Conservation (phyloP, 2,113 vertebrate genomes). For the Solenodon paradoxus region DNA sequence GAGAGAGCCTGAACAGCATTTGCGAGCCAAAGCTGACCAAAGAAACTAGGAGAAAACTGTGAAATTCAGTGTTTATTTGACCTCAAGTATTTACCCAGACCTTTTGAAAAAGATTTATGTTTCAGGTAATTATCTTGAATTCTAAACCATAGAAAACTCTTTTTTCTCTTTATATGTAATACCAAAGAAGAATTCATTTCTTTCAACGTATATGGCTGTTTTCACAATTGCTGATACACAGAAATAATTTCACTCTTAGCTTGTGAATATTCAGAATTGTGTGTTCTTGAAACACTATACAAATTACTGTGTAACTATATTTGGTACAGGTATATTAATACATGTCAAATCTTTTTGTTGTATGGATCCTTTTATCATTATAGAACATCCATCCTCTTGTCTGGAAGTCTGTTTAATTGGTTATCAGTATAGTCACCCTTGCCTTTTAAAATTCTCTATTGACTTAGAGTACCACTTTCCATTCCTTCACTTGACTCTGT, state of each 20-base stretch:
- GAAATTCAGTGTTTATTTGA: background rate
- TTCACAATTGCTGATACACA: background rate
- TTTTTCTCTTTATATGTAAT: background rate
- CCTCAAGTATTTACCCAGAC: background rate
- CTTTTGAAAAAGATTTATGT: background rate
- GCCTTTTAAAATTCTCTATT: too few relatives aligned
- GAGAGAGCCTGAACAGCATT: background rate
- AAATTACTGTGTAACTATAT: too few relatives aligned
- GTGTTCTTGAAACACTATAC: slow-evolving; percentile 4
- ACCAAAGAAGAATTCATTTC: background rate
- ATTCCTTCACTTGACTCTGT: too few relatives aligned
- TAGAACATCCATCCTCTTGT: too few relatives aligned
- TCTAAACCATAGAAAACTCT: background rate
- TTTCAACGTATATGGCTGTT: background rate
- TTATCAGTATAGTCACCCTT: too few relatives aligned
- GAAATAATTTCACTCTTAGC: background rate
- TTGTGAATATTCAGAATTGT: background rate
- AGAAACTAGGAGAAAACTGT: background rate
- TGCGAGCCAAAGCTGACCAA: background rate
- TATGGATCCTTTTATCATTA: too few relatives aligned
- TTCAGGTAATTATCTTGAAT: background rate
- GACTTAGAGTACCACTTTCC: too few relatives aligned
- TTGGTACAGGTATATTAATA: too few relatives aligned
- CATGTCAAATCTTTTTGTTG: too few relatives aligned
- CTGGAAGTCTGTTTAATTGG: too few relatives aligned